Base-by-base conservation (phyloP, 1,140 invertebrate genomes). In the Oedothorax gibbosus region DNA sequence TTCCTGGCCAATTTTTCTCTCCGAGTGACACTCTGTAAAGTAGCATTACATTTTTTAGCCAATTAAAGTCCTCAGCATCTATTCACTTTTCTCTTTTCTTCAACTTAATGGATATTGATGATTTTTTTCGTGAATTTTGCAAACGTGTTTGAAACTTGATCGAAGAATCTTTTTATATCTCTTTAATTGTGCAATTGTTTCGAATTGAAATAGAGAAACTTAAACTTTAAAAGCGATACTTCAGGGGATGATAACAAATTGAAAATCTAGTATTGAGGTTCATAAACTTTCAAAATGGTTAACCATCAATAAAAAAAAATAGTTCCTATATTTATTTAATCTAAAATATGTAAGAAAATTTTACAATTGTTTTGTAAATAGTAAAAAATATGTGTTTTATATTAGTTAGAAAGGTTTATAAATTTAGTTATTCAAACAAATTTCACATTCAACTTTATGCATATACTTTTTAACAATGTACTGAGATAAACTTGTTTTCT, bases 121-220 rank as follows among this genome's bases (percentile, higher is more conserved):
- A 71, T 71, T 71, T 71, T 53, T 71, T 20, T 51, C 49, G 15
- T 51, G 68, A 20, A 53, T 71, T 71, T 51, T 71, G 15, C 49
- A 71, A 51, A 71, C 49, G 49, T 71, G 49, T 71, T 71, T 71
- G 68, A 71, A 71, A 18, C 54, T 35, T 71, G 51, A 71, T 71
- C 54, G 68, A 51, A 51, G 7, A 71, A 71, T 71, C 50, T 51
- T 71, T 71, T 71, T 71, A 21, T 18, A 71, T 71, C 68, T 71
- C 49, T 35, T 35, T 53, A 51, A 51, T 51, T 3, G 68, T 53
- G 54, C 49, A 71, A 71, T 71, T 71, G 68, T 71, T 71, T 71
- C n/a, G 49, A 51, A 71, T 35, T 71, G 50, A 71, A 71, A 9
- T 71, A 35, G 35, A 35, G 68, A 51, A 71, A 71, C 9, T 51